phyloP scores from a whole-genome alignment of 2,888 invertebrate genomes.

The Tanytarsus gracilentus region DNA sequence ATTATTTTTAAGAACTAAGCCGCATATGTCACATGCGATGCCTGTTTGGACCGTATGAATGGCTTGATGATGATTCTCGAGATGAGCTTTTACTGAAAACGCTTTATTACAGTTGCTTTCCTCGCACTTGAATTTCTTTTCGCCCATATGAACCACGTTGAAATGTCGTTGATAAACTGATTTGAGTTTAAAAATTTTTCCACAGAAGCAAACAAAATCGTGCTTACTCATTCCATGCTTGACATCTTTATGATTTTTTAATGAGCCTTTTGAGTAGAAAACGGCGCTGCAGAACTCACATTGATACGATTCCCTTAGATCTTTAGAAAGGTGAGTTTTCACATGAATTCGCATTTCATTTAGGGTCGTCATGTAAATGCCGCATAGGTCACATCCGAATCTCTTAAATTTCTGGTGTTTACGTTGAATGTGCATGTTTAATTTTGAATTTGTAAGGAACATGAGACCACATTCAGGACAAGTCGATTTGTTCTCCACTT shows the following conservation, averaged over 20 bases:
- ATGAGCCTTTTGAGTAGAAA: background rate
- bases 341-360: background rate
- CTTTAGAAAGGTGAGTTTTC: background rate
- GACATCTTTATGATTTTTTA: background rate
- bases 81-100: background rate
- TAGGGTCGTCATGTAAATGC: background rate
- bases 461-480: background rate
- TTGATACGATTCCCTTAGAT: background rate
- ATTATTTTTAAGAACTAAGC: background rate
- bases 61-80: background rate
- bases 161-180: background rate
- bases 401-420: background rate
- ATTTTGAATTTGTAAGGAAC: background rate
- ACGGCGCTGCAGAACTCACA: background rate
- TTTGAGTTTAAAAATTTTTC: background rate
- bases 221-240: background rate
- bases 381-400: background rate
- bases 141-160: background rate
- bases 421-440: background rate
- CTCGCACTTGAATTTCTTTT: background rate
- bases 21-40: conserved; percentile 4
- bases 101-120: background rate
- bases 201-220: background rate
- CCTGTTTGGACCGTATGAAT: background rate
- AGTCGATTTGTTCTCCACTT: background rate